Conservation (phyloP, 2,797 vertebrate genomes). For the Poecile montanus region DNA sequence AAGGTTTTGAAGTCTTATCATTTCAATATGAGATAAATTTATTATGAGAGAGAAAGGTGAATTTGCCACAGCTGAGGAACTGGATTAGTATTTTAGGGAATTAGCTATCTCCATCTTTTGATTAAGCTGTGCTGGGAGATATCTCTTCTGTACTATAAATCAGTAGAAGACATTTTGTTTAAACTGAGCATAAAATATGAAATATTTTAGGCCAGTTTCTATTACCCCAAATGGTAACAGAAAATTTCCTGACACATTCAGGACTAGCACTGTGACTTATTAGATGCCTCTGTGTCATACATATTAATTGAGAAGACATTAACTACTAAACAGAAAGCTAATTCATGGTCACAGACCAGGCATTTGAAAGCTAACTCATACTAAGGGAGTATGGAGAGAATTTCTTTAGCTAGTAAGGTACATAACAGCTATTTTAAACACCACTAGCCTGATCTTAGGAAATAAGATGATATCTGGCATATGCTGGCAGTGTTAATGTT, state of each 20-base stretch:
- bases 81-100: not conserved
- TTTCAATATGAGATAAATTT: not conserved
- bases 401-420: not conserved
- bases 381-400: not conserved
- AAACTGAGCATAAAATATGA: not conserved
- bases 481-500: not conserved
- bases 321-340: not conserved
- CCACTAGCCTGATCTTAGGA: not conserved
- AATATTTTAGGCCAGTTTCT: not conserved
- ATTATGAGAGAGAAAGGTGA: not conserved
- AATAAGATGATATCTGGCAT: not conserved
- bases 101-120: not conserved
- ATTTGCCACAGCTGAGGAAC: not conserved
- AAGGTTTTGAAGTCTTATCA: not conserved
- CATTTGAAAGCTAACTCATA: not conserved
- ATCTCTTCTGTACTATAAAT: not conserved
- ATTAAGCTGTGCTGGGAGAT: not conserved
- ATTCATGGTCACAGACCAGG: not conserved
- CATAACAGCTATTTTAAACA: not conserved
- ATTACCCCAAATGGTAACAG: not conserved
- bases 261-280: not conserved
- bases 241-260: not conserved
- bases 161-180: not conserved
- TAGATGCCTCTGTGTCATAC: not conserved
- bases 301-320: not conserved